Conservation (phyloP, 2,113 vertebrate species). For the Donacobius atricapilla region DNA sequence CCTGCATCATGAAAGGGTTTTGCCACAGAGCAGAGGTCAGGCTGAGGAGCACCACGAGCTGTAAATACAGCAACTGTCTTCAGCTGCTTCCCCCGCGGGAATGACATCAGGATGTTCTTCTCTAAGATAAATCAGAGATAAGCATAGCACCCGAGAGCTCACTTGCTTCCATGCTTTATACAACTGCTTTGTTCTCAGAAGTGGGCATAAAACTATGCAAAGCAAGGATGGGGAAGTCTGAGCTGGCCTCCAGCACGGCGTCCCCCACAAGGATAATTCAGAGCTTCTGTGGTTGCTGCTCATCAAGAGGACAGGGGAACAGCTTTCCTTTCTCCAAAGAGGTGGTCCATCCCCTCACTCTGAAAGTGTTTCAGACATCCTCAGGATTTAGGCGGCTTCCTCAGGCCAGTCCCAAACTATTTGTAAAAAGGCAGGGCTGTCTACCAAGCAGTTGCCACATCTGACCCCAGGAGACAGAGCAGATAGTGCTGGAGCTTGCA, state of each 20-base stretch:
- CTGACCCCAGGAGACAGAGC: neutral
- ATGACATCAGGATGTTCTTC: neutral
- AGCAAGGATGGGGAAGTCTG: neutral
- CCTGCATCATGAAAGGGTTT: neutral
- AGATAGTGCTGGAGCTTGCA: neutral
- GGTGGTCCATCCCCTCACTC: accelerated
- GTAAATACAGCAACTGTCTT: neutral
- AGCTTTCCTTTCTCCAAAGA: neutral
- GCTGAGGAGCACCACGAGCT: neutral
- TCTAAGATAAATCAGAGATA: neutral
- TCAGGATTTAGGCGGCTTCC: neutral
- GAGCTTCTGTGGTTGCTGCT: neutral
- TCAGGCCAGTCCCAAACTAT: neutral
- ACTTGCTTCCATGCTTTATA: neutral
- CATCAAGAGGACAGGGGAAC: neutral
- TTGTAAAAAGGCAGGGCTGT: neutral
- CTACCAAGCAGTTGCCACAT: neutral
- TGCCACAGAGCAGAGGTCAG: neutral
- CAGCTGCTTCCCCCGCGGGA: neutral
- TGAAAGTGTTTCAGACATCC: neutral
- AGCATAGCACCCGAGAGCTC: neutral
- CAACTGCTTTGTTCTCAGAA: neutral
- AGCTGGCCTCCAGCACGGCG: neutral
- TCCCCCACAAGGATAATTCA: neutral
- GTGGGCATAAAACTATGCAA: neutral